Evolutionary conservation across 2,888 invertebrate genomes (phyloP).

Genomic region (Diarsia mendica): DNA sequence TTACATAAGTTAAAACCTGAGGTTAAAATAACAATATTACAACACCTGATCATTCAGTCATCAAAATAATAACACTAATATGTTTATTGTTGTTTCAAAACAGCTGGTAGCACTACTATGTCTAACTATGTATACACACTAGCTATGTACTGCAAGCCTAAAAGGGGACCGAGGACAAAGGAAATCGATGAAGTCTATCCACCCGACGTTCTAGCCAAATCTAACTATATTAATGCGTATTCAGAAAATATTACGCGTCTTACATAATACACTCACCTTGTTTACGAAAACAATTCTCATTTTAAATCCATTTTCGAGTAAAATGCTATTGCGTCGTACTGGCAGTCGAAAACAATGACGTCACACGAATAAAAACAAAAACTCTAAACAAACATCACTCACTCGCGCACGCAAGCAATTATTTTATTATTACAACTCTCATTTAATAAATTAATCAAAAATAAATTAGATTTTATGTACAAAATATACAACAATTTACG

Average conservation of each 20-base stretch:
- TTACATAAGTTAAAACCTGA: slow-evolving; percentile 78
- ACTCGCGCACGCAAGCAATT: slow-evolving; percentile 73
- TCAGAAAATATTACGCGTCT: slow-evolving; percentile 66
- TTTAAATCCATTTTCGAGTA: slow-evolving; percentile 88
- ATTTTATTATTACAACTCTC: slow-evolving; percentile 71
- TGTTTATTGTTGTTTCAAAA: slow-evolving; percentile 76
- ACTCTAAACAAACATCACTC: slow-evolving; percentile 78
- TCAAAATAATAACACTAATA: slow-evolving; percentile 57
- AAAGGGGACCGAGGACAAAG: slow-evolving; percentile 87
- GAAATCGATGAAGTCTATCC: slow-evolving; percentile 84
- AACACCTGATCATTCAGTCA: slow-evolving; percentile 64
- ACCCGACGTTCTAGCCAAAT: slow-evolving; percentile 65
- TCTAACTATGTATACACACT: too few species aligned
- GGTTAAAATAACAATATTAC: slow-evolving; percentile 71
- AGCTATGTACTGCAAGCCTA: slow-evolving; percentile 58
- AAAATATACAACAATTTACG: slow-evolving; percentile 86
- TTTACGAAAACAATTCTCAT: slow-evolving; percentile 84
- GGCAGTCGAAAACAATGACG: slow-evolving; percentile 91
- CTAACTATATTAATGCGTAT: slow-evolving; percentile 42
- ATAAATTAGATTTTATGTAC: slow-evolving; percentile 85
- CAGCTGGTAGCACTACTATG: slow-evolving; percentile 77
- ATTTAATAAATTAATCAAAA: slow-evolving; percentile 80
- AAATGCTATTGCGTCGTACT: slow-evolving; percentile 92
- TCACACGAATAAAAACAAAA: slow-evolving; percentile 87
- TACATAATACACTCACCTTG: slow-evolving; percentile 80